A percentile compares a stretch with the other conserved stretches of the same genome.
phyloP scores from a whole-genome alignment of 2,888 invertebrate species.

The Sisyra nigra region DNA sequence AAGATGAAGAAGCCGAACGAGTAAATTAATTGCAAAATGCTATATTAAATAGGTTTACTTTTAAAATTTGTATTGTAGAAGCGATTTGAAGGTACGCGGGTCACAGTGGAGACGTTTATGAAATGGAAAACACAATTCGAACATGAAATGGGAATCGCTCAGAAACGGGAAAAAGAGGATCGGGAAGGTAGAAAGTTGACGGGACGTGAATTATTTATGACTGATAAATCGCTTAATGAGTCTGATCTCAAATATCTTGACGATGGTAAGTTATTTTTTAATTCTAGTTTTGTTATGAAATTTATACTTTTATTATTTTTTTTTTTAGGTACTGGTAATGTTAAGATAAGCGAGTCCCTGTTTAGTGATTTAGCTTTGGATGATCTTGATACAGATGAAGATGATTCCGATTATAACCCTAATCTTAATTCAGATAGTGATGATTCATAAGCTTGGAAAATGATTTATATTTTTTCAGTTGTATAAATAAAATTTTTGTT shows the following conservation, averaged over 20 bases:
- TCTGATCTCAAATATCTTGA: constrained; percentile 93
- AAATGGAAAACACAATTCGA: constrained; percentile 92
- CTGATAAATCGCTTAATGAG: constrained; percentile 83
- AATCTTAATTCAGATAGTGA: constrained; percentile 20
- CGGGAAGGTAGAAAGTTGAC: constrained; percentile 71
- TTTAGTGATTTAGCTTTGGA: constrained; percentile 66
- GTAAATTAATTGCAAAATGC: constrained; percentile 30
- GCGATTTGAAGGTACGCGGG: constrained; percentile 89
- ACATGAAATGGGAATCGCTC: constrained; percentile 64
- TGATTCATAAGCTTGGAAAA: constrained; percentile 9
- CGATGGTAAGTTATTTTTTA: constrained; percentile 47
- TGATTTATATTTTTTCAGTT: too few species aligned
- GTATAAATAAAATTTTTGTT: too few species aligned
- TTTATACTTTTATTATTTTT: constrained; percentile 7
- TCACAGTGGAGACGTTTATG: constrained; percentile 88
- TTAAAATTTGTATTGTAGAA: constrained; percentile 36
- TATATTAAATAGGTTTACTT: background rate
- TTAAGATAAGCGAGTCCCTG: constrained; percentile 85
- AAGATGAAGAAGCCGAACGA: constrained; percentile 78
- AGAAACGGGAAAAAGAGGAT: constrained; percentile 51
- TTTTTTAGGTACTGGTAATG: constrained; percentile 46
- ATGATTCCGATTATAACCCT: constrained; percentile 44
- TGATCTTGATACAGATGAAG: constrained; percentile 56
- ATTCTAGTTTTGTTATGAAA: constrained; percentile 60
- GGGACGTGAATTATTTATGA: constrained; percentile 85